A percentile compares a stretch with the other conserved stretches of the same genome.
phyloP scores from a whole-genome alignment of 2,113 vertebrate genomes.

The Seriola quinqueradiata region DNA sequence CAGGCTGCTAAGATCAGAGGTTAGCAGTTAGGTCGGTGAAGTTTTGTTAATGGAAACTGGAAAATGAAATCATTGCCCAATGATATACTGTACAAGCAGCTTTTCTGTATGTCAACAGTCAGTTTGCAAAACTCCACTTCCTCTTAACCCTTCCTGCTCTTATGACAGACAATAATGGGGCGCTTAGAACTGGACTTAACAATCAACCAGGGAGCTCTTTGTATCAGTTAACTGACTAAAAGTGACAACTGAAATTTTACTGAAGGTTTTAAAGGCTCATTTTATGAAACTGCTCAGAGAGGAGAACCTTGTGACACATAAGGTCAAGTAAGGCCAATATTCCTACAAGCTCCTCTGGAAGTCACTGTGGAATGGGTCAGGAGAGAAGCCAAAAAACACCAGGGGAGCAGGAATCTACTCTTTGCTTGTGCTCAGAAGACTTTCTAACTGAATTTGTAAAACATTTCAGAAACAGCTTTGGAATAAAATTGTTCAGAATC shows the following conservation, averaged over 20 bases:
- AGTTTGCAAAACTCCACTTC: slow-evolving; percentile 72
- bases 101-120: slow-evolving; percentile 70
- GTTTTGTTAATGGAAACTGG: neutral
- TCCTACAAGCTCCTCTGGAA: slow-evolving; percentile 2
- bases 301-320: neutral
- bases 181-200: neutral
- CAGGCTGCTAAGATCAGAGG: slow-evolving; percentile 1
- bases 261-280: neutral
- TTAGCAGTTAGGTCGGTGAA: neutral
- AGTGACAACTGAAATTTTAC: neutral
- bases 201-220: slow-evolving; percentile 6
- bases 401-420: neutral
- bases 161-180: slow-evolving; percentile 19
- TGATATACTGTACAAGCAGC: slow-evolving; percentile 54
- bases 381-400: slow-evolving; percentile 12
- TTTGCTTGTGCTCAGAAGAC: neutral
- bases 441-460: neutral
- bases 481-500: neutral
- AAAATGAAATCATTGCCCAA: slow-evolving; percentile 1
- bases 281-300: neutral
- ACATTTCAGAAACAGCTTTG: neutral
- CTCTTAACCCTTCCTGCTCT: slow-evolving; percentile 75
- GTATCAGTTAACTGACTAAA: neutral
- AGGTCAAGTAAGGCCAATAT: neutral
- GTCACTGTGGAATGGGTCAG: slow-evolving; percentile 6